A percentile compares a stretch with the other conserved stretches of the same genome.
Evolutionary conservation across 2,113 vertebrate genomes (phyloP).

Genomic region (zebrafish (Danio rerio)): DNA sequence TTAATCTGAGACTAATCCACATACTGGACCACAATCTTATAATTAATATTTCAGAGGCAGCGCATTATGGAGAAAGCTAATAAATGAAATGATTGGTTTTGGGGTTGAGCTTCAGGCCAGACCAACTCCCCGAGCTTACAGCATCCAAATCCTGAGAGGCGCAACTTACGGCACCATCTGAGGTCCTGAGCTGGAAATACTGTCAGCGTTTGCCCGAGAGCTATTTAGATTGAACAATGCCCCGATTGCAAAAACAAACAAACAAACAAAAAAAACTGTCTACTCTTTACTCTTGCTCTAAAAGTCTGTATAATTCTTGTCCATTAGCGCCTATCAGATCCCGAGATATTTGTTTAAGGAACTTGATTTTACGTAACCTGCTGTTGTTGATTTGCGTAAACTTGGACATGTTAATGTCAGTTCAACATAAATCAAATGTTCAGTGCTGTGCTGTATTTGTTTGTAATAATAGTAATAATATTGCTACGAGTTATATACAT

Average conservation of each 20-base stretch:
- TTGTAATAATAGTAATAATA: not conserved
- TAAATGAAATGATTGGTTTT: slow-evolving; percentile 62
- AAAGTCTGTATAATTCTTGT: slow-evolving; percentile 18
- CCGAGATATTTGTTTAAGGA: not conserved
- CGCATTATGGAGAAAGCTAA: slow-evolving; percentile 56
- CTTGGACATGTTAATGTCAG: not conserved
- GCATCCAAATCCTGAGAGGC: slow-evolving; percentile 32
- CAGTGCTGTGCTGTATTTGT: not conserved
- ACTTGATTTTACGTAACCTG: not conserved
- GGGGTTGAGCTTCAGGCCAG: slow-evolving; percentile 55
- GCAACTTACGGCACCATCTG: slow-evolving; percentile 11
- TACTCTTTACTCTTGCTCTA: not conserved
- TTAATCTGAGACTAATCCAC: slow-evolving; percentile 72
- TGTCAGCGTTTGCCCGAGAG: slow-evolving; percentile 10
- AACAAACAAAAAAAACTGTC: no score
- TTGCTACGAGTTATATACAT: not conserved
- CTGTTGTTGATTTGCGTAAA: not conserved
- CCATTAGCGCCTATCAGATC: not conserved
- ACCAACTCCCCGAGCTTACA: slow-evolving; percentile 45
- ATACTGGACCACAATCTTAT: slow-evolving; percentile 53
- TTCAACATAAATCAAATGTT: not conserved
- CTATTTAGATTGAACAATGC: slow-evolving; percentile 12
- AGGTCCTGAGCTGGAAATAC: slow-evolving; percentile 16
- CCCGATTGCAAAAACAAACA: not conserved
- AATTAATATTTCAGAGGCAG: slow-evolving; percentile 73